Evolutionary conservation across 2,113 vertebrate species (phyloP).

Genomic region (Chaetodon auriga): DNA sequence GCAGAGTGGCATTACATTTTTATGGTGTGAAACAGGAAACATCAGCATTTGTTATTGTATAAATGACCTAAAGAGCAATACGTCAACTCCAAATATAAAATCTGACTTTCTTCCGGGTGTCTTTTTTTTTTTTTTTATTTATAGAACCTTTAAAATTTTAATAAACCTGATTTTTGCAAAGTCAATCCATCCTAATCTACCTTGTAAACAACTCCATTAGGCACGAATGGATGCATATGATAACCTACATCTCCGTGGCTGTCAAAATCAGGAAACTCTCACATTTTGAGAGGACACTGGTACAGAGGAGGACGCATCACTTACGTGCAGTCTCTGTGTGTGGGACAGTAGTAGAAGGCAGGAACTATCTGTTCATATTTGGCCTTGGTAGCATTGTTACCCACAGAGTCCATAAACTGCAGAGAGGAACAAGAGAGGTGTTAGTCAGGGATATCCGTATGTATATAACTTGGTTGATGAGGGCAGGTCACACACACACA

Average conservation of each 20-base stretch:
- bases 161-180: not conserved
- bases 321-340: constrained; percentile 92
- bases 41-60: not conserved
- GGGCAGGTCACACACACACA: not conserved
- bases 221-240: not conserved
- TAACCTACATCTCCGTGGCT: no score
- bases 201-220: not conserved
- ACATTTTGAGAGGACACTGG: not conserved
- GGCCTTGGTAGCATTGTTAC: constrained; percentile 88
- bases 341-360: constrained; percentile 92
- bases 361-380: constrained; percentile 90
- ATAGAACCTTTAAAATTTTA: not conserved
- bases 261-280: not conserved
- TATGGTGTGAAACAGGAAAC: not conserved
- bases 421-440: constrained; percentile 55
- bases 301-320: constrained; percentile 68
- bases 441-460: constrained; percentile 1
- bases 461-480: not conserved
- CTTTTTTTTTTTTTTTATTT: not conserved
- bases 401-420: constrained; percentile 91
- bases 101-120: not conserved
- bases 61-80: not conserved
- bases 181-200: not conserved
- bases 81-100: not conserved
- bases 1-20: not conserved